Base-by-base conservation (phyloP, 2,888 invertebrate genomes). In the Anorthoa munda region DNA sequence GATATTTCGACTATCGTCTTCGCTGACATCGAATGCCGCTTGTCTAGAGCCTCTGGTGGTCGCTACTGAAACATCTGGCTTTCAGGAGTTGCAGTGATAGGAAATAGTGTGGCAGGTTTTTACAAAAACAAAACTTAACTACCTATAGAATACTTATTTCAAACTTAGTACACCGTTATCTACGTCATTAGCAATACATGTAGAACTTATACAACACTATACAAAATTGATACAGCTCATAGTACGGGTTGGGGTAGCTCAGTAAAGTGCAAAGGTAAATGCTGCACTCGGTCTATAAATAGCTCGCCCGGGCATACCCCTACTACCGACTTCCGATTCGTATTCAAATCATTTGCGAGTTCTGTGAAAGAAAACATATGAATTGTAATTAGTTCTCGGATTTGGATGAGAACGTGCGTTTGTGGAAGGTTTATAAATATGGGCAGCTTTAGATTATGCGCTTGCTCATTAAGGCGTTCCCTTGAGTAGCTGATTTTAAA, bases 181-280 rank as follows among this genome's bases (percentile, higher is more conserved):
- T 31, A 31, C 31, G 7, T 31, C 7, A 31, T 31, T 31, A 21
- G 18, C 46, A 56, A 64, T 75, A 60, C 26, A 65, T 48, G 23
- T 68, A 61, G 4, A 26, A 66, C n/a, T 55, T 56, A 58, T 65
- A 61, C 51, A 76, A 51, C 23, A 55, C 56, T 71, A 23, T 23
- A 63, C 56, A 78, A 78, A 80, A 81, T 78, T 79, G 61, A 76
- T 88, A 75, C 65, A 77, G 79, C 79, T 77, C 73, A 66, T 73
- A 77, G 77, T 65, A 85, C 74, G 77, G 79, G 79, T 75, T 72
- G 75, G 75, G 80, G 84, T 79, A 79, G 84, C 78, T 81, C 68
- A 79, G 88, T 83, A 92, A 93, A 93, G 92, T 92, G 92, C 94
- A 94, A 92, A 94, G 93, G 93, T 91, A 87, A 90, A 90, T 93